Conservation (phyloP, 1,140 invertebrate genomes). For the Cotesia glomerata region DNA sequence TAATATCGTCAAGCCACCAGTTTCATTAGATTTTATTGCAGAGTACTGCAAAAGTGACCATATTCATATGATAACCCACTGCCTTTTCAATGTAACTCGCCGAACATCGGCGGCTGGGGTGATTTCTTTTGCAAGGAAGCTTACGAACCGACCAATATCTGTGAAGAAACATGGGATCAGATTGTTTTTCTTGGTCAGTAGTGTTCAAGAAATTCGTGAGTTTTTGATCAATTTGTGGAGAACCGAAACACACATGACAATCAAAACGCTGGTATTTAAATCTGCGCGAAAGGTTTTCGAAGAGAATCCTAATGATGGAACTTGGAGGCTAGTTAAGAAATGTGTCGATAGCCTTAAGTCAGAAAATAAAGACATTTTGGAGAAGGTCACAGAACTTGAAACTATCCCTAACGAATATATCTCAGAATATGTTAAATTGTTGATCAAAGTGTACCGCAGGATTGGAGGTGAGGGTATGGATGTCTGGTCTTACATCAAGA, state of each 20-base stretch:
- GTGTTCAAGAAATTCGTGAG: conserved; percentile 13
- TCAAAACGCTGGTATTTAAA: conserved; percentile 40
- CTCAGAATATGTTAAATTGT: no score
- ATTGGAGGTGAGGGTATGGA: not conserved
- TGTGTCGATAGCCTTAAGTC: no score
- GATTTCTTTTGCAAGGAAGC: no score
- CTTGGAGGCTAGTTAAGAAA: conserved; percentile 42
- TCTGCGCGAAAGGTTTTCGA: conserved; percentile 32
- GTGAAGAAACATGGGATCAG: no score
- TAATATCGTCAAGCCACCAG: conserved; percentile 37
- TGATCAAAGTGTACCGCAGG: no score
- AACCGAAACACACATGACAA: conserved; percentile 39
- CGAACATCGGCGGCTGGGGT: no score
- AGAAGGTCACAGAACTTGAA: no score
- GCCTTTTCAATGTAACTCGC: conserved; percentile 21
- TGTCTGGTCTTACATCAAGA: not conserved
- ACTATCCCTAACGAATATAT: no score
- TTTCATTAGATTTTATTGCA: conserved; percentile 32
- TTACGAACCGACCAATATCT: no score
- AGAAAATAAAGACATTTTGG: no score
- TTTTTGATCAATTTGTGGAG: conserved; percentile 37
- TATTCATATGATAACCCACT: conserved; percentile 11
- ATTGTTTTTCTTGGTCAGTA: not conserved
- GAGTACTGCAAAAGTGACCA: conserved; percentile 42
- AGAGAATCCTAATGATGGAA: conserved; percentile 22